Conservation (phyloP, 2,797 vertebrate genomes). For the Choloepus didactylus region DNA sequence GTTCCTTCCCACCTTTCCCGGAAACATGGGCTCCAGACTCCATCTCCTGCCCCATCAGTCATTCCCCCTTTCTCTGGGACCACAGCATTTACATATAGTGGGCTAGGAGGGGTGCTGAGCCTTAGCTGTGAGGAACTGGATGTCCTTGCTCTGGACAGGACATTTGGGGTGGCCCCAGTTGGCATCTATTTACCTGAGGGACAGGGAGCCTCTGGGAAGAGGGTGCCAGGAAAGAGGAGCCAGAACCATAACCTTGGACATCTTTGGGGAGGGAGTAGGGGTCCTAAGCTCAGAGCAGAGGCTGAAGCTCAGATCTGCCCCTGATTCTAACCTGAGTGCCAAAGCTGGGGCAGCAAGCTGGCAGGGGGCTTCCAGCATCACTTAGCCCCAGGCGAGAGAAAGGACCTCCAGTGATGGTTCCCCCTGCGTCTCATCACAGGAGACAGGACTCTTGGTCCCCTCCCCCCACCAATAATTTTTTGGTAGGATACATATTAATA, state of each 20-base stretch:
- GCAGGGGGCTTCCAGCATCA: neutral
- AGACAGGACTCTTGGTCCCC: neutral
- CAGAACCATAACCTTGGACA: neutral
- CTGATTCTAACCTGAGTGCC: neutral
- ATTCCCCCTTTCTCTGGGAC: neutral
- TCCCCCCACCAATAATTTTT: neutral
- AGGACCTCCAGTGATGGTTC: neutral
- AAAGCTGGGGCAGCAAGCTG: neutral
- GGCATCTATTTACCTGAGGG: neutral
- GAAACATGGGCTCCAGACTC: neutral
- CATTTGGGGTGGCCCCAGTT: neutral
- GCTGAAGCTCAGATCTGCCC: neutral
- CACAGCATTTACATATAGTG: neutral
- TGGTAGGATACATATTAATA: conserved; percentile 47
- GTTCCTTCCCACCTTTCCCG: neutral
- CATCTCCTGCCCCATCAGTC: neutral
- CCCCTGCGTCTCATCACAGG: neutral
- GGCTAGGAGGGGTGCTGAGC: neutral
- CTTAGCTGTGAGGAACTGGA: neutral
- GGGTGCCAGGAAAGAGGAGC: neutral
- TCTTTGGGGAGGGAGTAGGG: neutral
- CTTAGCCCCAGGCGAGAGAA: neutral
- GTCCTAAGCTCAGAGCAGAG: neutral
- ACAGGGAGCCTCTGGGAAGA: neutral
- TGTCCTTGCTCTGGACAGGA: neutral